Conservation (phyloP, 2,888 invertebrate species). For the Girardia tigrina region DNA sequence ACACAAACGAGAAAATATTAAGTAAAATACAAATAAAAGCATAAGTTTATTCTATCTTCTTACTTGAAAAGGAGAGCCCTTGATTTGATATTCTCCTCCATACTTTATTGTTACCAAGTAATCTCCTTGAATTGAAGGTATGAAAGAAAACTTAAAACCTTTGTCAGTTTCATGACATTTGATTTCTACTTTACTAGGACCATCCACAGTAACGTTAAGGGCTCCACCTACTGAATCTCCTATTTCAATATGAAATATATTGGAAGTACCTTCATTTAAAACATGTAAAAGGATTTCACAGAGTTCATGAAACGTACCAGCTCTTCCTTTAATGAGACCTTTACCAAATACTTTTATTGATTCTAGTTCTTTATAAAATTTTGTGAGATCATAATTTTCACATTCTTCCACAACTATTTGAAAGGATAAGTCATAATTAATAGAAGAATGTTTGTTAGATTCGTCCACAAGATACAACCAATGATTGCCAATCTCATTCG, state of each 20-base stretch:
- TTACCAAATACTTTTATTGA: slow-evolving; percentile 7
- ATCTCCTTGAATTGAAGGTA: neutral
- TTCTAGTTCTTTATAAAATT: slow-evolving; percentile 2
- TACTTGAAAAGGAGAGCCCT: slow-evolving; percentile 18
- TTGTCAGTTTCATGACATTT: slow-evolving; percentile 14
- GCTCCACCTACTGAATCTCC: neutral
- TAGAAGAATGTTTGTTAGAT: neutral
- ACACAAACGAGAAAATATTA: no score
- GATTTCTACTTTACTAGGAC: slow-evolving; percentile 13
- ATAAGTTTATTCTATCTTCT: no score
- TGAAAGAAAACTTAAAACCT: neutral
- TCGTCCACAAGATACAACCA: neutral
- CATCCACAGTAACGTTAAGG: neutral
- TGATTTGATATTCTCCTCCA: slow-evolving; percentile 12
- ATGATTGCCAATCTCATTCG: slow-evolving; percentile 5
- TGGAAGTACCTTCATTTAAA: neutral
- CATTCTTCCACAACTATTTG: slow-evolving; percentile 3
- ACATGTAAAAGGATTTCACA: neutral
- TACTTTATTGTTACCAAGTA: neutral
- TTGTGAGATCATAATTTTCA: neutral
- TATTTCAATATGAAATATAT: neutral
- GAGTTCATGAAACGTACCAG: neutral
- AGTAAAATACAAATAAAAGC: no score
- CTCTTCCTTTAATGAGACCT: neutral
- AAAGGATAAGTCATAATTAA: neutral